phyloP scores from a whole-genome alignment of 2,113 vertebrate species.

The Aptenodytes forsteri region DNA sequence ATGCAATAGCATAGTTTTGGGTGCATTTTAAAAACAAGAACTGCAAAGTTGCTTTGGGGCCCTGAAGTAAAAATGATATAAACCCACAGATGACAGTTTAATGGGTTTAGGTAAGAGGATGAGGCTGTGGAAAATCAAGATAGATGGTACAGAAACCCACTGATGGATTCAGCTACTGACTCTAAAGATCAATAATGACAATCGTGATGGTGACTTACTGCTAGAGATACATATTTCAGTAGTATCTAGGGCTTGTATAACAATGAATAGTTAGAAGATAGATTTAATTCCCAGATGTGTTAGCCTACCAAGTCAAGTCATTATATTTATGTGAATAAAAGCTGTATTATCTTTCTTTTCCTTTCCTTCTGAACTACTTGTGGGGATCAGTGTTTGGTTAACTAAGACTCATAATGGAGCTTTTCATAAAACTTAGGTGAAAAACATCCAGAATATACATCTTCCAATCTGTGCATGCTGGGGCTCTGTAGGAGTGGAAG shows the following conservation, averaged over 20 bases:
- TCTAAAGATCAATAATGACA: constrained; percentile 49
- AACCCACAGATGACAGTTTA: constrained; percentile 40
- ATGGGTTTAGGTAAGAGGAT: constrained; percentile 33
- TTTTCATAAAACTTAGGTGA: neutral
- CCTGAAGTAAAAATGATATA: constrained; percentile 55
- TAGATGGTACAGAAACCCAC: constrained; percentile 18
- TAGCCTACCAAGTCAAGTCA: constrained; percentile 31
- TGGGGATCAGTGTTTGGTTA: neutral
- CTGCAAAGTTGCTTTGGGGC: constrained; percentile 1
- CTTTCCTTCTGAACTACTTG: neutral
- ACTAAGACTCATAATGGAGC: neutral
- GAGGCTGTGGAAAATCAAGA: constrained; percentile 36
- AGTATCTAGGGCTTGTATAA: neutral
- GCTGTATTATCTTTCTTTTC: neutral
- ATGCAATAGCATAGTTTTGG: neutral
- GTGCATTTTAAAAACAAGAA: constrained; percentile 44
- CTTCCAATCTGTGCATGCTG: neutral
- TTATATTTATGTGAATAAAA: neutral
- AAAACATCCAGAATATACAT: neutral
- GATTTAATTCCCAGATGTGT: constrained; percentile 4
- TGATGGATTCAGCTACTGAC: constrained; percentile 38
- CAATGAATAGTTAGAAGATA: constrained; percentile 47
- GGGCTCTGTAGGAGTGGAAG: neutral
- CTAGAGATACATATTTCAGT: constrained; percentile 17
- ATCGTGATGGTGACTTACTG: constrained; percentile 32